These are phyloP conservation scores for Rambutsinella grinnellia DNA, from an alignment of 2,888 invertebrate species.

Conservation along the genomic window DNA sequence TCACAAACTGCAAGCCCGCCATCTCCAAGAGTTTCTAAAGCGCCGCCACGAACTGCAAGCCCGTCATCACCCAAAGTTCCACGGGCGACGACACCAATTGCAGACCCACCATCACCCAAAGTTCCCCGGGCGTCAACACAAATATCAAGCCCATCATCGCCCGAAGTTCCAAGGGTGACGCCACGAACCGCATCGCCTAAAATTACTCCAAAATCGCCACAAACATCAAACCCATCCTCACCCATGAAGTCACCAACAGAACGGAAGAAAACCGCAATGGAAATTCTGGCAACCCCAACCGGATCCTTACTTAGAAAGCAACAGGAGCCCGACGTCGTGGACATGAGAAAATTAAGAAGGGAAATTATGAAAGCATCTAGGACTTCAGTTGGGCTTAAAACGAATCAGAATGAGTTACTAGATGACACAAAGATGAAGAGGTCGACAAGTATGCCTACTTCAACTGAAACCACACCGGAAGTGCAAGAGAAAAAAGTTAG, in stretches of 20 bases:
- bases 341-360: conserved; percentile 43
- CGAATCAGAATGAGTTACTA: conserved; percentile 1
- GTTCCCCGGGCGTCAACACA: too few species aligned
- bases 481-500: background rate
- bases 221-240: too few species aligned
- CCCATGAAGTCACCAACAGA: too few species aligned
- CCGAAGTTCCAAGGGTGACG: background rate
- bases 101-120: too few species aligned
- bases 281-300: conserved; percentile 42
- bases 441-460: background rate
- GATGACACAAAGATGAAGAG: conserved; percentile 10
- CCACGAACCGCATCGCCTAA: too few species aligned
- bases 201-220: too few species aligned
- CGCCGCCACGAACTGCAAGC: too few species aligned
- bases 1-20: too few species aligned
- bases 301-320: conserved; percentile 23
- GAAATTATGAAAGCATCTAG: conserved; percentile 53
- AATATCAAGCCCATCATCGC: too few species aligned
- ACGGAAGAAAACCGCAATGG: conserved; percentile 51
- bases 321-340: conserved; percentile 35
- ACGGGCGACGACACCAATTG: too few species aligned
- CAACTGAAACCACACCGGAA: background rate
- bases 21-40: too few species aligned
- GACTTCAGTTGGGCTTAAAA: conserved; percentile 45
- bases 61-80: too few species aligned